A percentile compares a stretch with the other conserved stretches of the same genome.
These are phyloP conservation scores for Mastomys natalensis DNA, from an alignment of 2,113 vertebrate genomes.

Conservation along the genomic window DNA sequence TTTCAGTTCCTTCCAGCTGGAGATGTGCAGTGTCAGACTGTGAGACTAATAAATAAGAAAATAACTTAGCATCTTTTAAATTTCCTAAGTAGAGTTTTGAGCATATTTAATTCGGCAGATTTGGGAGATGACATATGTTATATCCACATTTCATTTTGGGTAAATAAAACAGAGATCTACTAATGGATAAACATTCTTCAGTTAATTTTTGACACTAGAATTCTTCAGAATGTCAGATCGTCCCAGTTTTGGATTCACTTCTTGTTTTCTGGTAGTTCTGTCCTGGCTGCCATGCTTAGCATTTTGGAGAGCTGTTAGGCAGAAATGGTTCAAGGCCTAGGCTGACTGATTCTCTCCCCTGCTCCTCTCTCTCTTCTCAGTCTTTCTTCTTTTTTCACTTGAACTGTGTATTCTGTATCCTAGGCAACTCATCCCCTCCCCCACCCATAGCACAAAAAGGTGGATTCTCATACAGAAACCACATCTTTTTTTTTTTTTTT, in stretches of 20 bases:
- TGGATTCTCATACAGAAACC: neutral
- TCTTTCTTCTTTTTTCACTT: neutral
- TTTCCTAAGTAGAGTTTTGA: constrained; percentile 65
- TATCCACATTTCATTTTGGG: constrained; percentile 70
- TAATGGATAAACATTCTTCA: constrained; percentile 67
- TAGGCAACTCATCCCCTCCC: constrained; percentile 3
- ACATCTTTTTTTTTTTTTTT: neutral
- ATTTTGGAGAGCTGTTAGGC: neutral
- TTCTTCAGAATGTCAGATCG: constrained; percentile 29
- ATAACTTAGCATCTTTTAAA: constrained; percentile 56
- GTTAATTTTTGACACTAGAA: constrained; percentile 68
- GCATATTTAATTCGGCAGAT: constrained; percentile 62
- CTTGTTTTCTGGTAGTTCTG: neutral
- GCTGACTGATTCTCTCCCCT: neutral
- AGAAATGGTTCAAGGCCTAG: neutral
- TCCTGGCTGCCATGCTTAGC: neutral
- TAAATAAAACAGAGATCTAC: constrained; percentile 69
- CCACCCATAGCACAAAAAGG: neutral
- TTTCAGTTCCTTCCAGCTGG: constrained; percentile 51
- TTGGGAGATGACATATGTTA: constrained; percentile 73
- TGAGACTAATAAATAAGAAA: constrained; percentile 74
- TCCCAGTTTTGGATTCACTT: constrained; percentile 20
- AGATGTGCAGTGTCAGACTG: constrained; percentile 37
- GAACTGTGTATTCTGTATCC: constrained; percentile 7
- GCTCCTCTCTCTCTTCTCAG: neutral